Evolutionary conservation across 2,888 invertebrate species (phyloP), one percentile per base, ranked within the genome.

Genomic region (Lagria hirta): DNA sequence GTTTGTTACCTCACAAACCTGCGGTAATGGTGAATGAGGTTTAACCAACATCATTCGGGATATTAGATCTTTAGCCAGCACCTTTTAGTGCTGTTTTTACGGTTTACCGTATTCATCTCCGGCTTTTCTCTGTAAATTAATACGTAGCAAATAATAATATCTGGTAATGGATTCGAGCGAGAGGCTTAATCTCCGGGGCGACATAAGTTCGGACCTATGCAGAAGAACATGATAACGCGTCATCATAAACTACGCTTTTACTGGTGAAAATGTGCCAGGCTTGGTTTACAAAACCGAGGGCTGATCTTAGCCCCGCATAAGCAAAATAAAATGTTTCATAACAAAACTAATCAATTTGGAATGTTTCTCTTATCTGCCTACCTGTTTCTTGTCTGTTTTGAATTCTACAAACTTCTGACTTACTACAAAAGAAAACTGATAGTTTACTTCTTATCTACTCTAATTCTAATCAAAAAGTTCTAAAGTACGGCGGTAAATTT

Each of bases 131-230:
- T 43, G 48, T 51, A 43, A 52, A 52, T 52, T 48, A 52, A 55
- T 53, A 47, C 42, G 23, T 41, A 32, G 43, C 40, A 53, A 53
- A 53, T 55, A 53, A 52, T 52, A 55, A 53, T 53, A 53, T 50
- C 36, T 40, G 38, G 38, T 52, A 52, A 55, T 55, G 52, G 52
- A 49, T 51, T 52, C 49, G 37, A 34, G 43, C 38, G 47, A 38
- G 29, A 27, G 38, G 48, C 50, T 41, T 43, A 45, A 48, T 45
- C 44, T 43, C 37, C 36, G 38, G 38, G 38, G 38, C 38, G 38
- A 38, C 38, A 40, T 37, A 44, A 37, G 38, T 20, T 32, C 27
- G 40, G 37, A 33, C 30, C 41, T 40, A 21, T 27, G 43, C 46
- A 47, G 34, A 44, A 38, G 43, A 51, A 45, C 41, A 44, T 41